Base-by-base conservation (phyloP, 2,113 vertebrate species). In the Baryphthengus martii region DNA sequence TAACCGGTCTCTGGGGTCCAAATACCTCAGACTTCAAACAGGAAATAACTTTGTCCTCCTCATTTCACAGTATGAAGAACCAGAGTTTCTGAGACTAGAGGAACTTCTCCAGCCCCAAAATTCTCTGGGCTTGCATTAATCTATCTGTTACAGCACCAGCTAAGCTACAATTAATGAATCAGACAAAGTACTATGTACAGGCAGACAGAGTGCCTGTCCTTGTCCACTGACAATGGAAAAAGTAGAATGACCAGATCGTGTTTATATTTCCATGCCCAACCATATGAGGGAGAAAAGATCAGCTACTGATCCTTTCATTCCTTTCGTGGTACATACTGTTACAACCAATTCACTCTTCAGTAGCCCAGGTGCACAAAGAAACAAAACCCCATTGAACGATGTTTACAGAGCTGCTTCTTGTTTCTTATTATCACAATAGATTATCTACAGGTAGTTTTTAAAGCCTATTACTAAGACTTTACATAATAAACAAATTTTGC, bases 321-420 rank as follows among this genome's bases (percentile, higher is more conserved):
- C 17, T n/a, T 39, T 49, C 61, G 63, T 1, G 35, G 33, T 45
- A 53, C 13, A 20, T 16, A 25, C 18, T 35, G 40, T 25, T 77
- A 70, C 37, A 0, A 0, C 26, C 0, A 0, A 40, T 17, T 26
- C 31, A 29, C 26, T 62, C 29, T 50, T 40, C 44, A 11, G 25
- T 18, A 85, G 31, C 70, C 47, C 62, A 53, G 44, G 73, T 45
- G 76, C 4, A 2, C 1, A 1, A 74, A 61, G 58, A 62, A 72
- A 72, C 35, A 77, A 89, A 75, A 89, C 33, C 52, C 47, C 31
- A 58, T 3, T 31, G 19, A 82, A 58, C 25, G 77, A 53, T 16
- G 17, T 49, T 74, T 82, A 85, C 39, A 91, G 45, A 87, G 58
- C 53, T 56, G 45, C n/a, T 73, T 89, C 80, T 59, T 33, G 15